phyloP scores from a whole-genome alignment of 2,797 vertebrate species.

The Manis pentadactyla region DNA sequence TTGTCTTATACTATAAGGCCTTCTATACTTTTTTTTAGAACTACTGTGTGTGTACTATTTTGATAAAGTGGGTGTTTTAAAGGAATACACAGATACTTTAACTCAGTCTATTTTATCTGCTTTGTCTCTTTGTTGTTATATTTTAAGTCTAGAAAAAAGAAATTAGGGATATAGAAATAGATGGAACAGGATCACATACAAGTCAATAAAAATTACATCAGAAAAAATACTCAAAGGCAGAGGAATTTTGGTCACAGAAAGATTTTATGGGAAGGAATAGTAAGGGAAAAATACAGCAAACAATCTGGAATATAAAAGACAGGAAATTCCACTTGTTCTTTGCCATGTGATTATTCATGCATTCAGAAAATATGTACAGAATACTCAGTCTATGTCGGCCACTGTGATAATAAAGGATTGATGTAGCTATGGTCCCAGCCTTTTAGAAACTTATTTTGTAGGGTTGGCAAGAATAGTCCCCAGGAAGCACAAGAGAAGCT shows the following conservation, averaged over 20 bases:
- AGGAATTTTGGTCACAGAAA: not conserved
- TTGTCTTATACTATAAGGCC: not conserved
- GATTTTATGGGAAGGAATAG: not conserved
- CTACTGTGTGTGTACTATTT: not conserved
- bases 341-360: not conserved
- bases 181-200: not conserved
- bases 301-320: not conserved
- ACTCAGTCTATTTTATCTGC: not conserved
- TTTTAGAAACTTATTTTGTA: constrained; percentile 10
- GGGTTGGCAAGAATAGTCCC: not conserved
- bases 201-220: not conserved
- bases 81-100: not conserved
- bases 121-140: not conserved
- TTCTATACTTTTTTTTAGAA: not conserved
- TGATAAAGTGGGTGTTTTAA: not conserved
- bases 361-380: not conserved
- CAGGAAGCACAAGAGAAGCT: not conserved
- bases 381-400: not conserved
- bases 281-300: not conserved
- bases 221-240: not conserved
- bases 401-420: not conserved
- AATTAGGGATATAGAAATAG: not conserved
- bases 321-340: not conserved
- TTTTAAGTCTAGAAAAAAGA: constrained; percentile 2
- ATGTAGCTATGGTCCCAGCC: not conserved